These are phyloP conservation scores for Theodoxus fluviatilis DNA, from an alignment of 2,888 invertebrate genomes.

Conservation along the genomic window DNA sequence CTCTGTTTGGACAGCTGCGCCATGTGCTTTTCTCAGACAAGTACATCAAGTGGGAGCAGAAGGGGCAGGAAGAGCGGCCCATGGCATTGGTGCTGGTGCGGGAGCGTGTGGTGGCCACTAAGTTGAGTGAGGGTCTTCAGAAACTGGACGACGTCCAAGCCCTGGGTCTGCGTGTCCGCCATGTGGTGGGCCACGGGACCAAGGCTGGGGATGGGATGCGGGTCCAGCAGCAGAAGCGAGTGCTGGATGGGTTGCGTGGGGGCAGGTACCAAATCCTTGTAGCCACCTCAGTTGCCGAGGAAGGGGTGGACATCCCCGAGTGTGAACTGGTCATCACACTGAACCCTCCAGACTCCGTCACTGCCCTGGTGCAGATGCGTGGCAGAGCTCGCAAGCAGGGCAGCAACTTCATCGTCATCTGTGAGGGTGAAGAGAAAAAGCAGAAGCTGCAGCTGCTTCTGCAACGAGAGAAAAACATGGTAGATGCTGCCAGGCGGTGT, in stretches of 20 bases:
- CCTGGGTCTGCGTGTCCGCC: conserved; percentile 34
- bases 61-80: too few relatives aligned
- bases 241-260: conserved; percentile 48
- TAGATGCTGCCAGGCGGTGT: conserved; percentile 41
- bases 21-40: too few relatives aligned
- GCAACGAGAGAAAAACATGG: conserved; percentile 51
- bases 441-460: conserved; percentile 43
- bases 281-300: conserved; percentile 60
- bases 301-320: conserved; percentile 58
- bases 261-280: conserved; percentile 44
- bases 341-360: conserved; percentile 56
- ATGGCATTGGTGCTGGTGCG: conserved; percentile 56
- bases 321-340: conserved; percentile 57
- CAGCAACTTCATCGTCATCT: conserved; percentile 57
- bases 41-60: conserved; percentile 36
- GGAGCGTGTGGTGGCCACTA: conserved; percentile 44
- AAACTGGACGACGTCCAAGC: conserved; percentile 26
- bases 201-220: conserved; percentile 50
- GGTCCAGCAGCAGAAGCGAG: conserved; percentile 50
- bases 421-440: conserved; percentile 43
- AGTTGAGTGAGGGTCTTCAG: conserved; percentile 38
- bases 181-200: conserved; percentile 54
- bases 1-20: too few relatives aligned
- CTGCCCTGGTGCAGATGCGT: conserved; percentile 59
- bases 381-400: conserved; percentile 54